Conservation (phyloP, 2,797 vertebrate genomes). For the Sparus aurata region DNA sequence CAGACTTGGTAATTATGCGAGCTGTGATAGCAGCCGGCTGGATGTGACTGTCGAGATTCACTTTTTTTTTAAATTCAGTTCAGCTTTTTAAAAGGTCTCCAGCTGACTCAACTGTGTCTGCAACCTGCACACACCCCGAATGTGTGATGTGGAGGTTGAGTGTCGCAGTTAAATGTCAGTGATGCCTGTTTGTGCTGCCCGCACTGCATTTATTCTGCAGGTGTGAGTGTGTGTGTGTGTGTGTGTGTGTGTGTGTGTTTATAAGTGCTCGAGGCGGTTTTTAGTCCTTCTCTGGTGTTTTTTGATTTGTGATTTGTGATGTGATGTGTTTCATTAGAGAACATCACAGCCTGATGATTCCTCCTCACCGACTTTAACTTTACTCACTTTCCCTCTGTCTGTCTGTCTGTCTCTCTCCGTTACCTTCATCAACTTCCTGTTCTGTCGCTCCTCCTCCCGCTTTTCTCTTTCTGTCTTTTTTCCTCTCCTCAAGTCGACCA, state of each 20-base stretch:
- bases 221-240: slow-evolving; percentile 15
- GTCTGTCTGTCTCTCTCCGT: no score
- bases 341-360: slow-evolving; percentile 12
- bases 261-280: slow-evolving; percentile 14
- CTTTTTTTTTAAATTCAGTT: slow-evolving; percentile 1
- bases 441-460: no score
- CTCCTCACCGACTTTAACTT: slow-evolving; percentile 9
- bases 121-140: background rate
- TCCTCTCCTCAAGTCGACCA: no score
- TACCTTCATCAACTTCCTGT: no score
- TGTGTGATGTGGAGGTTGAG: background rate
- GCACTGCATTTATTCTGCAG: slow-evolving; percentile 13
- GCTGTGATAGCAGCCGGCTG: background rate
- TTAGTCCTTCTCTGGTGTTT: slow-evolving; percentile 11
- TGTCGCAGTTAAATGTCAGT: slow-evolving; percentile 15
- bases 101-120: background rate
- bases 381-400: no score
- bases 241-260: background rate
- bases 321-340: slow-evolving; percentile 52
- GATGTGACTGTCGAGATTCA: background rate
- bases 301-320: slow-evolving; percentile 22
- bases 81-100: background rate
- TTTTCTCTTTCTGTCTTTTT: no score
- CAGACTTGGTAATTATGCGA: no score
- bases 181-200: slow-evolving; percentile 5